A percentile compares a stretch with the other conserved stretches of the same genome.
Conservation (phyloP, 2,888 invertebrate genomes). For the Drosophila borborema region DNA sequence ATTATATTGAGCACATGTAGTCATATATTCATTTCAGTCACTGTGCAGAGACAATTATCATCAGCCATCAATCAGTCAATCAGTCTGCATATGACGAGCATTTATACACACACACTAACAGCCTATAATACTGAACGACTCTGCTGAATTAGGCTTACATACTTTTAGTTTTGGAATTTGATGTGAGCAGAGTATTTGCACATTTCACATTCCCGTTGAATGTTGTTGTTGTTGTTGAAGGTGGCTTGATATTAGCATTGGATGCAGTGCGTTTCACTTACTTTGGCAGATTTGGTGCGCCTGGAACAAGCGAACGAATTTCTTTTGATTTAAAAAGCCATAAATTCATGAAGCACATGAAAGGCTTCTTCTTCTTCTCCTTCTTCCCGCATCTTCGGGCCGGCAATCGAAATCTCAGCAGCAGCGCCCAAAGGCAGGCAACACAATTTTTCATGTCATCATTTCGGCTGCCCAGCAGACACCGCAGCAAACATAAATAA, state of each 20-base stretch:
- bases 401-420: constrained; percentile 47
- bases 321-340: constrained; percentile 75
- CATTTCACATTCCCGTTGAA: too few relatives aligned
- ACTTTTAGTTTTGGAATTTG: too few relatives aligned
- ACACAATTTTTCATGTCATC: constrained; percentile 77
- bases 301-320: constrained; percentile 70
- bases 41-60: too few relatives aligned
- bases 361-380: constrained; percentile 10
- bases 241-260: constrained; percentile 23
- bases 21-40: too few relatives aligned
- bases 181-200: too few relatives aligned
- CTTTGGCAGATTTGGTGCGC: constrained; percentile 36
- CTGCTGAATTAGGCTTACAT: too few relatives aligned
- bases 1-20: too few relatives aligned
- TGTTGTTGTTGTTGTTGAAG: background rate
- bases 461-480: constrained; percentile 62
- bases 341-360: constrained; percentile 57
- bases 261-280: constrained; percentile 10
- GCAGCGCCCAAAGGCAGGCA: constrained; percentile 63
- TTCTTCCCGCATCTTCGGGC: constrained; percentile 19
- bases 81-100: too few relatives aligned
- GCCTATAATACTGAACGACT: too few relatives aligned
- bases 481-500: constrained; percentile 71
- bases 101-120: too few relatives aligned
- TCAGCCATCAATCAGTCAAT: too few relatives aligned